phyloP scores from a whole-genome alignment of 2,797 vertebrate species.

The Cossypha heuglini region DNA sequence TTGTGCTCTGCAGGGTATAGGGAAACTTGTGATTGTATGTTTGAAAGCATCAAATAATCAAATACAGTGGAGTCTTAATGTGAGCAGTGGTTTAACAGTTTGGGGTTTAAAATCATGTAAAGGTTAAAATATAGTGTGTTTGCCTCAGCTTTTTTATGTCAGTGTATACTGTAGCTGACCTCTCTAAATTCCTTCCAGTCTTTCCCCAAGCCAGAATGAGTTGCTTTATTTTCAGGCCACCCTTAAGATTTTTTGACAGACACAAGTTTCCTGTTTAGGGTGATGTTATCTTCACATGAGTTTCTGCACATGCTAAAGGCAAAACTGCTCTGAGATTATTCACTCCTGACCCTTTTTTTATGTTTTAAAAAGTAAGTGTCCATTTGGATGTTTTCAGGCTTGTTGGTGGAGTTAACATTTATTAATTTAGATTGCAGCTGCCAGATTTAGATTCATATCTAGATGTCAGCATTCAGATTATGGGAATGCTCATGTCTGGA shows the following conservation, averaged over 20 bases:
- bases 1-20: conserved; percentile 71
- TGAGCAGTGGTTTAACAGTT: conserved; percentile 64
- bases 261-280: conserved; percentile 30
- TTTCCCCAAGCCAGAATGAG: conserved; percentile 35
- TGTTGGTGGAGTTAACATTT: background rate
- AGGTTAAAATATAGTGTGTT: conserved; percentile 28
- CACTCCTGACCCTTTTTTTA: background rate
- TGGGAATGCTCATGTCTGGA: background rate
- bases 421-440: conserved; percentile 30
- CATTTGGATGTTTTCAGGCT: conserved; percentile 13
- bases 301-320: conserved; percentile 40
- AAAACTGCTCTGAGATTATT: background rate
- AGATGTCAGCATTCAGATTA: background rate
- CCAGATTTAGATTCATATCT: conserved; percentile 18
- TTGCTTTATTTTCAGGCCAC: conserved; percentile 20
- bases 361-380: background rate
- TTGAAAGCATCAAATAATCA: conserved; percentile 52
- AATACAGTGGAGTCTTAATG: background rate
- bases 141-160: conserved; percentile 33
- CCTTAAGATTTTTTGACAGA: conserved; percentile 46
- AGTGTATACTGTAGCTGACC: conserved; percentile 30
- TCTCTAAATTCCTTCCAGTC: conserved; percentile 37
- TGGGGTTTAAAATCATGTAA: conserved; percentile 16
- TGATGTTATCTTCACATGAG: conserved; percentile 20
- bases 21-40: conserved; percentile 71